phyloP scores from a whole-genome alignment of 2,888 invertebrate species.

The Luperina nickerlii region DNA sequence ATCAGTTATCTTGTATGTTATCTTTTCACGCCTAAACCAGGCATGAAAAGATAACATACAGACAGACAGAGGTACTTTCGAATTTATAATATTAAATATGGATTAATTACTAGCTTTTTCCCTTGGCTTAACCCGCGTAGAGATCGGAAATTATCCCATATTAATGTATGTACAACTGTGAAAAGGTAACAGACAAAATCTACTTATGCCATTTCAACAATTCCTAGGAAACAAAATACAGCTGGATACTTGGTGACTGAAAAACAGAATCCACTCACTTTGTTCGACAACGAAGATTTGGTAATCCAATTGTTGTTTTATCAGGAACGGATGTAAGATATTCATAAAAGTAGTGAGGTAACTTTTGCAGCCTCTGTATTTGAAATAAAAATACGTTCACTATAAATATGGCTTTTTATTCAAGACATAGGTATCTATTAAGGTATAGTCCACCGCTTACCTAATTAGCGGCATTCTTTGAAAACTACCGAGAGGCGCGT shows the following conservation, averaged over 20 bases:
- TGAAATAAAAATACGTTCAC: constrained; percentile 20
- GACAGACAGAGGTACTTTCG: too few relatives aligned
- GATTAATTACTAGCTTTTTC: neutral
- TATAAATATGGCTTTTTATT: neutral
- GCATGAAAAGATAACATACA: too few relatives aligned
- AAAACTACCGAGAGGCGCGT: neutral
- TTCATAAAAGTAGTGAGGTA: constrained; percentile 95
- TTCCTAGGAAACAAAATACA: neutral
- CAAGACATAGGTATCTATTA: neutral
- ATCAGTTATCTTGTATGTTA: too few relatives aligned
- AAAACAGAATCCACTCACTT: constrained; percentile 79
- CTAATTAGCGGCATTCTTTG: neutral
- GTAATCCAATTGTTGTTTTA: constrained; percentile 96
- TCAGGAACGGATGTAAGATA: constrained; percentile 96
- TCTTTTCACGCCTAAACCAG: too few relatives aligned
- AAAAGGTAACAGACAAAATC: neutral
- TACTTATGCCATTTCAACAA: neutral
- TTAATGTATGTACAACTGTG: neutral
- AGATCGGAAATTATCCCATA: neutral
- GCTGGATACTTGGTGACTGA: neutral
- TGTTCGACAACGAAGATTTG: constrained; percentile 97
- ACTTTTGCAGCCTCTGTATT: constrained; percentile 91
- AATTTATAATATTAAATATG: too few relatives aligned
- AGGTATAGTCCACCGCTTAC: neutral
- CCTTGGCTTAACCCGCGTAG: neutral